Evolutionary conservation across 2,797 vertebrate species (phyloP).

Genomic region (Labeo calbasu): DNA sequence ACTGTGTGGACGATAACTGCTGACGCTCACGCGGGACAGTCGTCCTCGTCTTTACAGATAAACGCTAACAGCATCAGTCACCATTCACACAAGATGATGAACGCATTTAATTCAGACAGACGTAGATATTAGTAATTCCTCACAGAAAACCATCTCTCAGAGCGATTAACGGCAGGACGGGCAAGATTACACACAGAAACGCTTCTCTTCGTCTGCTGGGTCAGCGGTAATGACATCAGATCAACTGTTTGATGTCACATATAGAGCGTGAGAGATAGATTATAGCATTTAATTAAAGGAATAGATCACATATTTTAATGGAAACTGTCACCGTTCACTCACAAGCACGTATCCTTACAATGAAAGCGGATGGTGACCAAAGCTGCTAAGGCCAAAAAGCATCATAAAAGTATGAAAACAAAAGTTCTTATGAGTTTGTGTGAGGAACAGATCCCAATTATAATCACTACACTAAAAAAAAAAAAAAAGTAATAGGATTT

Average conservation of each 20-base stretch:
- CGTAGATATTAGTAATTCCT: slow-evolving; percentile 17
- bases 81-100: slow-evolving; percentile 21
- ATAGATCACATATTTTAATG: slow-evolving; percentile 9
- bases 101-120: slow-evolving; percentile 32
- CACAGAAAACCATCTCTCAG: slow-evolving; percentile 16
- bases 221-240: slow-evolving; percentile 20
- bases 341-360: background rate
- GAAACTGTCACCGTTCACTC: slow-evolving; percentile 1
- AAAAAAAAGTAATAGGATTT: background rate
- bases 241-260: slow-evolving; percentile 14
- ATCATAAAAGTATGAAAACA: background rate
- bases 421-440: background rate
- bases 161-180: slow-evolving; percentile 6
- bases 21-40: slow-evolving; percentile 9
- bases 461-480: too few relatives aligned
- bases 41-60: slow-evolving; percentile 16
- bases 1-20: slow-evolving; percentile 9
- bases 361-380: background rate
- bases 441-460: background rate
- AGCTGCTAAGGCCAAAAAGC: background rate
- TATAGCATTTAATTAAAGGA: slow-evolving; percentile 13
- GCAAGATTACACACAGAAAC: slow-evolving; percentile 11
- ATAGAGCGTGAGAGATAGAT: background rate
- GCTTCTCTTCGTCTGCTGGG: background rate
- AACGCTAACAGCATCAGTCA: slow-evolving; percentile 26